Conservation (phyloP, 2,797 vertebrate genomes). For the Poecilia picta region DNA sequence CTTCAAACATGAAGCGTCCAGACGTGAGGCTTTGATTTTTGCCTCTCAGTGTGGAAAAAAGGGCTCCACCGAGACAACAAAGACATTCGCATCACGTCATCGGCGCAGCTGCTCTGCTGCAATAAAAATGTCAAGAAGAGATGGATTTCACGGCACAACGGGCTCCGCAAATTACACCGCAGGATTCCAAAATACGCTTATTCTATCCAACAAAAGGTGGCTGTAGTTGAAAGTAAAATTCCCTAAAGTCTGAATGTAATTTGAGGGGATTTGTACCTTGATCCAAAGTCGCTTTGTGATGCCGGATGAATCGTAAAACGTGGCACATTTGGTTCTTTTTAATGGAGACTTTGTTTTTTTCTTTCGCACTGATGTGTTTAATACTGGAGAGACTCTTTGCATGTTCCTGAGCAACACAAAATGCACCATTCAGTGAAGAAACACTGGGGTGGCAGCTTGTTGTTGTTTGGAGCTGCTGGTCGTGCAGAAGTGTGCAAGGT, state of each 20-base stretch:
- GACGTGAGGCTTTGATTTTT: conserved; percentile 30
- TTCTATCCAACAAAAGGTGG: not conserved
- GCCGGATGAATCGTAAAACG: not conserved
- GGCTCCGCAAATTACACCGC: not conserved
- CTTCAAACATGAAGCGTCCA: conserved; percentile 3
- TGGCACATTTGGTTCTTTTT: not conserved
- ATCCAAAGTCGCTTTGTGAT: not conserved
- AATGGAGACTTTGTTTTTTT: conserved; percentile 3
- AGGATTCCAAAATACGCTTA: not conserved
- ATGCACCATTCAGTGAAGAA: not conserved
- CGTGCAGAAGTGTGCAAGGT: not conserved
- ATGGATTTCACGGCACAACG: conserved; percentile 7
- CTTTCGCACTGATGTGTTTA: not conserved
- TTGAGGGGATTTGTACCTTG: not conserved
- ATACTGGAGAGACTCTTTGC: not conserved
- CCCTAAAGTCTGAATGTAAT: not conserved
- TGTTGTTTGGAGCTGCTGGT: not conserved
- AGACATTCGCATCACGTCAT: conserved; percentile 62
- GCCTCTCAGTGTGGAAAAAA: conserved; percentile 4
- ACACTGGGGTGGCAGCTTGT: not conserved
- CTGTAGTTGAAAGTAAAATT: conserved; percentile 2
- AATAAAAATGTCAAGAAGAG: conserved; percentile 12
- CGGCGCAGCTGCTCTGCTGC: conserved; percentile 50
- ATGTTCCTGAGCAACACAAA: not conserved
- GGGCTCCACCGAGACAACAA: conserved; percentile 26